Percentiles rank a stretch among this genome's conserved stretches.
These are phyloP conservation scores for Apeltes quadracus DNA, from an alignment of 2,113 vertebrate genomes.

Conservation along the genomic window DNA sequence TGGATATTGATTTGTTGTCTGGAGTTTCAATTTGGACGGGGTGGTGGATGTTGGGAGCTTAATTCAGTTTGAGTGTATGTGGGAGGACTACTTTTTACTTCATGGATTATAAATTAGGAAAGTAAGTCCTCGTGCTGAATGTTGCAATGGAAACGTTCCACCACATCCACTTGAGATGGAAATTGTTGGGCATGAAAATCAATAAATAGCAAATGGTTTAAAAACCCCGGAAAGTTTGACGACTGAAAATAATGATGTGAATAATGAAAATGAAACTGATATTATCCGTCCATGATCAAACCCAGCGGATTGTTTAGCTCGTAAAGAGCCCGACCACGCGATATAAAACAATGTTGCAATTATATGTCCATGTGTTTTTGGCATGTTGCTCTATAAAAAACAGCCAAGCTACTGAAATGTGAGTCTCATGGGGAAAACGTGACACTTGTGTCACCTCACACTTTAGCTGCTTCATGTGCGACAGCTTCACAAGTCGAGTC, in stretches of 20 bases:
- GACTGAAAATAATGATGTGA: too few species aligned
- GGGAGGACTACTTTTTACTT: background rate
- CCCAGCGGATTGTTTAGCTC: too few species aligned
- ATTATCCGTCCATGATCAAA: too few species aligned
- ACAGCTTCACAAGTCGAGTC: background rate
- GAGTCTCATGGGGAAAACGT: background rate
- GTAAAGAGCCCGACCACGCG: too few species aligned
- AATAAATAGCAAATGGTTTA: background rate
- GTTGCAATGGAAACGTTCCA: background rate
- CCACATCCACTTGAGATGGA: background rate
- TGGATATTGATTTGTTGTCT: conserved; percentile 7
- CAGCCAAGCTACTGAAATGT: background rate
- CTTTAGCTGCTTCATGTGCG: background rate
- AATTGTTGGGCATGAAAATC: background rate
- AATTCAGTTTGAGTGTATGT: conserved; percentile 1
- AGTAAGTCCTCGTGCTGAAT: background rate
- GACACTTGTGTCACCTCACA: background rate
- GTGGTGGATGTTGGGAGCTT: background rate
- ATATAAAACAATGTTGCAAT: background rate
- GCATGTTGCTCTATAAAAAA: background rate
- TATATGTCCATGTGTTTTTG: background rate
- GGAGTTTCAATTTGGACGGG: conserved; percentile 11
- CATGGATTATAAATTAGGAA: background rate
- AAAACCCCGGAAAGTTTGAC: background rate
- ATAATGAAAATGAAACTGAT: too few species aligned